These are phyloP conservation scores for Calliopum simillimum DNA, from an alignment of 2,888 invertebrate genomes.

Conservation along the genomic window DNA sequence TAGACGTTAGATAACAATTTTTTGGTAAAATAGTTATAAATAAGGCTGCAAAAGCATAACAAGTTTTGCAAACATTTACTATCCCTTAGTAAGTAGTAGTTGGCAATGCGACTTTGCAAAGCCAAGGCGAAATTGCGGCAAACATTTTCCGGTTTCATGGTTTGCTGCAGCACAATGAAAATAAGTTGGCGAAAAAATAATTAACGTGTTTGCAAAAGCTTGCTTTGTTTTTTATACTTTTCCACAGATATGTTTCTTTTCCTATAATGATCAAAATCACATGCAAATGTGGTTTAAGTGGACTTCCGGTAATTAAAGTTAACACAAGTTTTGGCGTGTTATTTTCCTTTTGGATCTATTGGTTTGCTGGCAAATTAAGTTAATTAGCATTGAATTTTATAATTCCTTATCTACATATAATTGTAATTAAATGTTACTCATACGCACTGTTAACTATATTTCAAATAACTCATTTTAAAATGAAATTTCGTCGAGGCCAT, in stretches of 20 bases:
- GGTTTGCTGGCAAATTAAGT: too few species aligned
- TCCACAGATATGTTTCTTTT: neutral
- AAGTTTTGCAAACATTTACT: slow-evolving; percentile 1
- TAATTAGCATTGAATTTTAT: too few species aligned
- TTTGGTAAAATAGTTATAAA: neutral
- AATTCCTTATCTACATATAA: too few species aligned
- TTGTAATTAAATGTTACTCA: too few species aligned
- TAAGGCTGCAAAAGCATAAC: neutral
- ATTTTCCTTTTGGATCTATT: neutral
- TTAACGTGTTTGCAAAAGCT: too few species aligned
- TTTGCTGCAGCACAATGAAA: too few species aligned
- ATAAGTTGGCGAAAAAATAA: too few species aligned
- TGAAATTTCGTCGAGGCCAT: too few species aligned
- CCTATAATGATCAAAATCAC: slow-evolving; percentile 27
- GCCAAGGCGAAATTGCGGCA: slow-evolving; percentile 1
- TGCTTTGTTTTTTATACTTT: too few species aligned
- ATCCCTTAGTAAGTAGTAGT: neutral
- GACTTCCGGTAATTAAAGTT: slow-evolving; percentile 13
- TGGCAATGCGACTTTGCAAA: neutral
- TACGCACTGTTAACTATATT: too few species aligned
- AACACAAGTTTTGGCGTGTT: neutral
- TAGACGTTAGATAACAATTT: slow-evolving; percentile 16
- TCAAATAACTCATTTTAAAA: too few species aligned
- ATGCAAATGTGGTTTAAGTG: slow-evolving; percentile 6
- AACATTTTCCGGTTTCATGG: slow-evolving; percentile 15